A percentile compares a stretch with the other conserved stretches of the same genome.
These are phyloP conservation scores for Nannoperca obscura DNA, from an alignment of 2,797 vertebrate species.

Conservation along the genomic window DNA sequence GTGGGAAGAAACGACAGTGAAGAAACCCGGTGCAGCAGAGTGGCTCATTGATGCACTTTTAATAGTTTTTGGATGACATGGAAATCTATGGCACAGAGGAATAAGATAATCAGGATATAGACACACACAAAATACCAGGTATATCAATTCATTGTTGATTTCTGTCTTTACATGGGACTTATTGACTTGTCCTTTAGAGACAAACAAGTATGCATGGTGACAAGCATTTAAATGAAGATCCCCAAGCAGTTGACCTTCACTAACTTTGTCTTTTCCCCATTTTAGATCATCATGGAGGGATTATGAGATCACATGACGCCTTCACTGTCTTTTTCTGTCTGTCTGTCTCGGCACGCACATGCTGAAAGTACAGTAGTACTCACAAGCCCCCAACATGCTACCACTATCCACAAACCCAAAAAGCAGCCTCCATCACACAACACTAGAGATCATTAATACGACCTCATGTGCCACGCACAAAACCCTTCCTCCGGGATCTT, in stretches of 20 bases:
- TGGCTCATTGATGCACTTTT: constrained; percentile 17
- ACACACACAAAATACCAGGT: too few species aligned
- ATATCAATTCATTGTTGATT: background rate
- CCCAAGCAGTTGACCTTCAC: background rate
- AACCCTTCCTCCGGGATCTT: constrained; percentile 58
- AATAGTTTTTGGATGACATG: background rate
- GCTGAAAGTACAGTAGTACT: constrained; percentile 38
- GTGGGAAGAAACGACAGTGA: background rate
- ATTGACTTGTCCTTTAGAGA: background rate
- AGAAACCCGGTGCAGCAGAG: background rate
- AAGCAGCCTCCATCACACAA: constrained; percentile 40
- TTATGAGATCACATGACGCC: background rate
- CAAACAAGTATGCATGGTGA: background rate
- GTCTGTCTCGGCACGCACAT: constrained; percentile 12
- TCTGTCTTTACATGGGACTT: background rate
- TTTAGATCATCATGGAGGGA: constrained; percentile 1
- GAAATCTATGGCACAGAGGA: background rate
- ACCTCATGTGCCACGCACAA: constrained; percentile 48
- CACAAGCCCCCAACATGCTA: constrained; percentile 34
- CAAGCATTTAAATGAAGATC: background rate
- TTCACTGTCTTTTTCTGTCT: constrained; percentile 4
- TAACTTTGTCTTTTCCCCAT: background rate
- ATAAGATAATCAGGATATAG: background rate
- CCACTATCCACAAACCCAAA: constrained; percentile 36
- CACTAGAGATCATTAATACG: constrained; percentile 66